Base-by-base conservation (phyloP, 2,888 invertebrate species). In the Gonocerus acuteangulatus region DNA sequence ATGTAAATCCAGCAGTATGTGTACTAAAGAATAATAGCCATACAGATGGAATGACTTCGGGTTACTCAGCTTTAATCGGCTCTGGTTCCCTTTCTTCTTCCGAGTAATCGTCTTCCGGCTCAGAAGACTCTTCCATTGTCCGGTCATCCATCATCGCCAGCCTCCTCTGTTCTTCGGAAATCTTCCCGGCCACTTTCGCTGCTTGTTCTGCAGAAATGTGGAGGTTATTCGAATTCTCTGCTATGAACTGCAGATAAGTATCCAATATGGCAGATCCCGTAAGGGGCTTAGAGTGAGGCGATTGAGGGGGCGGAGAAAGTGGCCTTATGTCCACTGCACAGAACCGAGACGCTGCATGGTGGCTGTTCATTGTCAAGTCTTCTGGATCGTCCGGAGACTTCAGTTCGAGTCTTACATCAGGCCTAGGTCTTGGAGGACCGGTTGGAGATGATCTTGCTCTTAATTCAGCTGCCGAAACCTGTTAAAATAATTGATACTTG, bases 231-330 rank as follows among this genome's bases (percentile, higher is more conserved):
- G 87, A 84, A 71, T 87, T 90, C 73, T 91, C 90, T 1, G 89
- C 87, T 70, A 92, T 89, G 71, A 89, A 85, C 73, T 92, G 91
- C 64, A 92, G 79, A 73, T 92, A 92, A 13, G 91, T 91, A 74
- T 92, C 91, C 64, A 92, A 76, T 61, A 92, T 80, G 2, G 89
- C 87, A 2, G 87, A 87, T 47, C 87, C 82, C 56, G 86, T 81
- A 64, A 85, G 80, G 7, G 73, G 72, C 58, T 61, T 62, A 11
- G 64, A 66, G 4, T 71, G 70, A 1, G 64, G 71, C 0, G 70
- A 70, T 36, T 71, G 72, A 11, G 83, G 84, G 36, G 84, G 84
- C 48, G 69, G 68, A 42, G 68, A 67, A 51, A 67, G 64, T 36
- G 68, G 65, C 62, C 69, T 48, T 44, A 69, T 65, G 57, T 68